phyloP scores from a whole-genome alignment of 1,140 invertebrate genomes.

The Pseudomyrmex gracilis region DNA sequence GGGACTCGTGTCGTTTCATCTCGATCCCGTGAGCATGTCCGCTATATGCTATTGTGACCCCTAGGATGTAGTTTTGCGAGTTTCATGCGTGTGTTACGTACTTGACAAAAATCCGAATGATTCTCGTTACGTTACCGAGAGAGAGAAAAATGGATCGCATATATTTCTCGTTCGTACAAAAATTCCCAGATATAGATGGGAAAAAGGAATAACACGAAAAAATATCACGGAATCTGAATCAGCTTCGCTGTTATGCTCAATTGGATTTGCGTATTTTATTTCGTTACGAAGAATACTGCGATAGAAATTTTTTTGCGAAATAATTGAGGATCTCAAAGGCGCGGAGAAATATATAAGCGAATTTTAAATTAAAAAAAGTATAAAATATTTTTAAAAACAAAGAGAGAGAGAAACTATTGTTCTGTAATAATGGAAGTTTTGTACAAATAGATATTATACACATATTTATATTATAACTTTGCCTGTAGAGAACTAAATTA shows the following conservation, averaged over 20 bases:
- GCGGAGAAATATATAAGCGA: background rate
- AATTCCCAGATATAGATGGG: background rate
- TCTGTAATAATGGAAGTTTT: no score
- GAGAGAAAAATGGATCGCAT: slow-evolving; percentile 17
- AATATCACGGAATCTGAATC: slow-evolving; percentile 5
- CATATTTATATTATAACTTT: background rate
- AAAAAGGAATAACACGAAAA: slow-evolving; percentile 14
- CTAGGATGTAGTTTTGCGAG: slow-evolving; percentile 55
- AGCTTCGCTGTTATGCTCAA: slow-evolving; percentile 18
- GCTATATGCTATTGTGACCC: slow-evolving; percentile 61
- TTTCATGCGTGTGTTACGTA: slow-evolving; percentile 57
- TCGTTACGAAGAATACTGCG: background rate
- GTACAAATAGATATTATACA: background rate
- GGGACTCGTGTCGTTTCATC: slow-evolving; percentile 72
- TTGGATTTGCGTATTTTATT: slow-evolving; percentile 19
- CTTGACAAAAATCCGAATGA: slow-evolving; percentile 47
- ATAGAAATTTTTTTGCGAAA: slow-evolving; percentile 14
- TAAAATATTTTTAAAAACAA: background rate
- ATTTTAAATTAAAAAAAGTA: background rate
- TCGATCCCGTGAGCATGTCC: slow-evolving; percentile 44
- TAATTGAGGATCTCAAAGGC: background rate
- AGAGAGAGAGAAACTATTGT: no score
- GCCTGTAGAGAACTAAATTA: background rate
- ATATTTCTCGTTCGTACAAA: slow-evolving; percentile 26
- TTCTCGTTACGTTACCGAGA: slow-evolving; percentile 23